A percentile compares a stretch with the other conserved stretches of the same genome.
Conservation (phyloP, 2,888 invertebrate genomes). For the Tipula lateralis region DNA sequence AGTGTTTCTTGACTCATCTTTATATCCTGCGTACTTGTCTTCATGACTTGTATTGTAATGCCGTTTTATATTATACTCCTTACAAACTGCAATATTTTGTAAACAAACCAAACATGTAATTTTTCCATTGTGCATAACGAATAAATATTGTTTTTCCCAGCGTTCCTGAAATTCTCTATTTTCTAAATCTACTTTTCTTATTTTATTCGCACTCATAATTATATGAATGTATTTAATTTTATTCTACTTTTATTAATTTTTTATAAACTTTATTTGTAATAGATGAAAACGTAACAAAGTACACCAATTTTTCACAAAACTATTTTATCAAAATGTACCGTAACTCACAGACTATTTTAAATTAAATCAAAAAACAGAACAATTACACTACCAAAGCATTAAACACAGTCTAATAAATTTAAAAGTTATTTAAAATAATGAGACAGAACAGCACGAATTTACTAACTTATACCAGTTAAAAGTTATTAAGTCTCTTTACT, state of each 20-base stretch:
- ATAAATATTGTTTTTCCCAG: constrained; percentile 12
- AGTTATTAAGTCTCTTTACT: too few species aligned
- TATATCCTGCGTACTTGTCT: too few species aligned
- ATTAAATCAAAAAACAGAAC: too few species aligned
- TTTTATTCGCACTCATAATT: too few species aligned
- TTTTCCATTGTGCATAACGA: too few species aligned
- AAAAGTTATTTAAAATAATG: neutral
- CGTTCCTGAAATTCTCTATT: neutral
- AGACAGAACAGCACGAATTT: neutral
- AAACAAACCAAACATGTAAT: constrained; percentile 5
- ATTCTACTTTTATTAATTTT: neutral
- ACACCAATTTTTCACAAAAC: too few species aligned
- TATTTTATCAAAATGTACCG: neutral
- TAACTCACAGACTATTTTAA: neutral
- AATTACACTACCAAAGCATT: too few species aligned
- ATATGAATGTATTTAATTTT: neutral
- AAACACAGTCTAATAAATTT: neutral
- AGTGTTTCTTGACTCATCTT: too few species aligned
- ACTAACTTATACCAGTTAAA: too few species aligned
- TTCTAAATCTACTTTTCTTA: neutral
- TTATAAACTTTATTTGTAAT: neutral
- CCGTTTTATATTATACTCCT: neutral
- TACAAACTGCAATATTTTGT: constrained; percentile 5
- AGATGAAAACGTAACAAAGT: too few species aligned
- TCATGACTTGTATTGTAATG: too few species aligned